These are phyloP conservation scores for Bolinopsis microptera DNA, from an alignment of 37 sponge, comb jelly and placozoan genomes.

Conservation along the genomic window DNA sequence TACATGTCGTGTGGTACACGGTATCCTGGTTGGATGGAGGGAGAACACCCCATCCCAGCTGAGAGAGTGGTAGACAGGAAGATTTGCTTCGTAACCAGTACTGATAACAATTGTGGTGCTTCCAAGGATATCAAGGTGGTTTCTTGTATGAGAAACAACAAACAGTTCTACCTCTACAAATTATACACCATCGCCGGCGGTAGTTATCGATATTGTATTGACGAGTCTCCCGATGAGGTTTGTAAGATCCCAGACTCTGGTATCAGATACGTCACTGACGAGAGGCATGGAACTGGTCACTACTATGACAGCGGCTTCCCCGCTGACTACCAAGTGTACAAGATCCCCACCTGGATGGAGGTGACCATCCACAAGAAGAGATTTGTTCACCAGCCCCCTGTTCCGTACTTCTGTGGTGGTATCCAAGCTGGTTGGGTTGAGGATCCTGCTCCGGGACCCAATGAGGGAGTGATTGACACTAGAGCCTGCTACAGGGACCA, in stretches of 20 bases:
- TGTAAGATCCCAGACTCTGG: not conserved
- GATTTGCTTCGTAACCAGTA: constrained; percentile 33
- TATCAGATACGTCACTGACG: constrained; percentile 11
- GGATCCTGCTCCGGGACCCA: constrained; percentile 43
- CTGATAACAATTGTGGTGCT: not conserved
- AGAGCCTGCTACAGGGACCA: not conserved
- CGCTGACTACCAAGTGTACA: not conserved
- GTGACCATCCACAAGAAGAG: not conserved
- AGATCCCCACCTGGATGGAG: constrained; percentile 19
- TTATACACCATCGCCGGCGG: not conserved
- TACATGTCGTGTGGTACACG: constrained; percentile 23
- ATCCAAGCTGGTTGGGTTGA: constrained; percentile 36
- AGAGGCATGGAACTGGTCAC: constrained; percentile 52
- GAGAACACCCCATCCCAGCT: not conserved
- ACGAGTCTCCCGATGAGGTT: constrained; percentile 19
- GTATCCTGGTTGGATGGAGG: constrained; percentile 31
- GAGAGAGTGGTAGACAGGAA: constrained; percentile 46
- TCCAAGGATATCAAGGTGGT: constrained; percentile 44
- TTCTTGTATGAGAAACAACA: not conserved
- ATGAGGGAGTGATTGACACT: constrained; percentile 38
- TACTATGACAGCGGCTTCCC: constrained; percentile 46
- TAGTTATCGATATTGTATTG: constrained; percentile 19
- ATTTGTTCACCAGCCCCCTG: constrained; percentile 9
- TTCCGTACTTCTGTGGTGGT: constrained; percentile 7
- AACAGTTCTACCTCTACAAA: constrained; percentile 17